Base-by-base conservation (phyloP, 2,888 invertebrate genomes). In the Apamea sordens region DNA sequence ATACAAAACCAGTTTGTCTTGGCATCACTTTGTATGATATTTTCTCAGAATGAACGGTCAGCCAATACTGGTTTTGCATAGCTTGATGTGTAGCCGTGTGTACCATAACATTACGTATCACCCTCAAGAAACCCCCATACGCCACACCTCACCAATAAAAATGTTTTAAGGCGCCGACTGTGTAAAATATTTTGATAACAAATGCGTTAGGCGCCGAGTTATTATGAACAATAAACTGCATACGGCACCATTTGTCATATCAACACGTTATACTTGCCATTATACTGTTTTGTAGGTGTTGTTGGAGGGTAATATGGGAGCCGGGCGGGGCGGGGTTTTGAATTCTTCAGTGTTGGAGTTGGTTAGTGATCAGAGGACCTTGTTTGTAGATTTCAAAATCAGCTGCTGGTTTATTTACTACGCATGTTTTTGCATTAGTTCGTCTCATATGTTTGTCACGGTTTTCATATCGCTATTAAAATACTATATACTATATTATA, bases 181-280 rank as follows among this genome's bases (percentile, higher is more conserved):
- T 90, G 92, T 94, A 93, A 94, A 94, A 94, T 93, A 93, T 94
- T 93, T 93, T 93, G 93, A 93, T 93, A 94, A 95, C 95, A 94
- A 95, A 95, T 95, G 92, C 90, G 92, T 91, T 87, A 89, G 86
- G 87, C 92, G 89, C 92, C 91, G 93, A 94, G 89, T 92, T 93
- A 92, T 94, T 95, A 94, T 94, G 93, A 93, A 93, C 94, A 92
- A 95, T 95, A 95, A 95, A 94, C 94, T 91, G 92, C 94, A 94
- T 88, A 88, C 91, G 94, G 91, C 88, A 63, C 83, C 87, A 79
- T 84, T 89, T 84, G 87, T 86, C 83, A 84, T 88, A 92, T 94
- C 92, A 93, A 92, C 92, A 91, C 92, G 82, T 89, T 90, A 82
- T 86, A 76, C 74, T 84, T 69, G 77, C 28, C 41, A 71, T 80